Base-by-base conservation (phyloP, 2,113 vertebrate species). In the Shinisaurus crocodilurus region DNA sequence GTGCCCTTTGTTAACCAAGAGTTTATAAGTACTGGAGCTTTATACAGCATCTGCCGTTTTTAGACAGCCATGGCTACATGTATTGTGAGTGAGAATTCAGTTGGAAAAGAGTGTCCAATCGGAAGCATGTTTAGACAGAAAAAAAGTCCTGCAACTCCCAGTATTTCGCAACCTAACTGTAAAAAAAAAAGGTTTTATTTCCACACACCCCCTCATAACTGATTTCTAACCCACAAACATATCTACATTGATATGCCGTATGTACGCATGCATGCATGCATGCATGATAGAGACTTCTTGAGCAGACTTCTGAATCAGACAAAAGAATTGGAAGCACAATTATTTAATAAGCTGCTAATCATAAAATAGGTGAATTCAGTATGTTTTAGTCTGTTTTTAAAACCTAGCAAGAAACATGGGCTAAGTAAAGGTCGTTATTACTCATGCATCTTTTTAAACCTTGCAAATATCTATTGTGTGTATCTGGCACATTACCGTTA, bases 1-100 rank as follows among this genome's bases (percentile, higher is more conserved):
- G 85, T 94, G 90, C 91, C 92, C 91, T 95, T 95, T 96, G 86
- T 94, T 93, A 96, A 95, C 91, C 91, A 88, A 91, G 95, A 95
- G 94, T 95, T 95, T 95, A 94, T 92, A 95, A 92, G 63, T 91
- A 37, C 86, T 93, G 5, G 57, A 86, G 72, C 75, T 87, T 95
- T 92, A 94, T 90, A 82, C 67, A 88, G 74, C 37, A 74, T 92
- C 0, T 87, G 63, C 82, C 85, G 45, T 92, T 93, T 92, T 90
- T 86, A 94, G 92, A 94, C 92, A 89, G 69, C 89, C 93, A n/a
- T 90, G 90, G 89, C 91, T 95, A 89, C 13, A 45, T 95, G 93
- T 92, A 65, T 92, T 92, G 89, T 87, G 85, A 88, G 72, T 94
- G 88, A 48, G 92, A 92, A 90, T 94, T 54, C 54, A 89, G 75